phyloP scores from a whole-genome alignment of 2,888 invertebrate genomes.

The Andrena hattorfiana region DNA sequence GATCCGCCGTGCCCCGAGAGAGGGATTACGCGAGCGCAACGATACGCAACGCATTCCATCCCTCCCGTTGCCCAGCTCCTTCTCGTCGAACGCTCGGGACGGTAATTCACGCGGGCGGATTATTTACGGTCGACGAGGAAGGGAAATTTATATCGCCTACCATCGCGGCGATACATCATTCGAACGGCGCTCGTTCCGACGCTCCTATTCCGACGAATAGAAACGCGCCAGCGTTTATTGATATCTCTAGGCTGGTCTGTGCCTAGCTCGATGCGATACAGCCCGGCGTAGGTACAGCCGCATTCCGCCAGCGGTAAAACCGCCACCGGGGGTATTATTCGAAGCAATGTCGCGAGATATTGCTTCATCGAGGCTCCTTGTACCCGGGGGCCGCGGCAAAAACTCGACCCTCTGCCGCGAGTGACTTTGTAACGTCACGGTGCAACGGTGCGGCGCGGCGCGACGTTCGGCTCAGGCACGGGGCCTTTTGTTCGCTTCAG shows the following conservation, averaged over 20 bases:
- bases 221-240: conserved; percentile 35
- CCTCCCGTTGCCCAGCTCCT: not conserved
- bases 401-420: conserved; percentile 39
- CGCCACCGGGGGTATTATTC: conserved; percentile 43
- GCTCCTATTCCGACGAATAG: conserved; percentile 41
- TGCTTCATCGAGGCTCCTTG: conserved; percentile 53
- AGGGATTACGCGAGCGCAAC: not conserved
- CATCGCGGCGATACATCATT: conserved; percentile 42
- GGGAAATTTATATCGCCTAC: conserved; percentile 31
- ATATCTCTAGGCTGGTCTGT: not conserved
- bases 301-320: conserved; percentile 53
- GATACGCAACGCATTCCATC: not conserved
- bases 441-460: conserved; percentile 9
- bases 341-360: conserved; percentile 57
- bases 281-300: conserved; percentile 16
- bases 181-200: conserved; percentile 13
- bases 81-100: conserved; percentile 31
- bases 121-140: conserved; percentile 47
- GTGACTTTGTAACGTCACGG: conserved; percentile 46
- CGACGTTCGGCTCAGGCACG: not conserved
- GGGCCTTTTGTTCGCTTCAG: conserved; percentile 21
- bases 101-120: conserved; percentile 47
- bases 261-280: not conserved
- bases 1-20: not conserved
- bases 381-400: conserved; percentile 30